phyloP scores from a whole-genome alignment of 2,888 invertebrate species.

The Nudaria mundana region DNA sequence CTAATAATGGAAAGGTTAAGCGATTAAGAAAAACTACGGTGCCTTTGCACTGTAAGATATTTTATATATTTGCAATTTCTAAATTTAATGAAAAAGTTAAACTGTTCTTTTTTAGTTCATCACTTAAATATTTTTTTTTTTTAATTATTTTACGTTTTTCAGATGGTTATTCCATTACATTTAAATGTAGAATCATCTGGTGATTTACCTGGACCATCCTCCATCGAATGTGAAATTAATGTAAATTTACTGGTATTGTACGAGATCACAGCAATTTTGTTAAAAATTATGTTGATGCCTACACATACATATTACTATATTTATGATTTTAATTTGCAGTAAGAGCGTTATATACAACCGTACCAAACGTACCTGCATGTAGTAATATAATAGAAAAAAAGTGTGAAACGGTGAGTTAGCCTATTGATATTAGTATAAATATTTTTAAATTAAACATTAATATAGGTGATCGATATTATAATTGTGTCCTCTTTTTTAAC shows the following conservation, averaged over 20 bases:
- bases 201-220: background rate
- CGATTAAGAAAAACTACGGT: no score
- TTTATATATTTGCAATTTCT: background rate
- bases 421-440: background rate
- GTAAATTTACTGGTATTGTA: background rate
- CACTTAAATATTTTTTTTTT: background rate
- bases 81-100: background rate
- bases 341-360: background rate
- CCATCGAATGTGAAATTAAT: background rate
- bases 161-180: background rate
- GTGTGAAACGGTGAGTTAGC: background rate
- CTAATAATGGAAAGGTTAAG: no score
- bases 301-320: background rate
- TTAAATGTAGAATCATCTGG: background rate
- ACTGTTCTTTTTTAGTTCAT: background rate
- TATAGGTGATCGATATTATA: background rate
- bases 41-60: slow-evolving; percentile 7
- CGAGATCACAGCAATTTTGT: background rate
- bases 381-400: background rate
- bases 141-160: background rate
- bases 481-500: background rate
- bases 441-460: background rate
- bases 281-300: background rate
- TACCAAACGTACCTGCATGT: background rate
- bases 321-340: background rate